Conservation (phyloP, 1,140 invertebrate genomes). For the Drosophila hydei region DNA sequence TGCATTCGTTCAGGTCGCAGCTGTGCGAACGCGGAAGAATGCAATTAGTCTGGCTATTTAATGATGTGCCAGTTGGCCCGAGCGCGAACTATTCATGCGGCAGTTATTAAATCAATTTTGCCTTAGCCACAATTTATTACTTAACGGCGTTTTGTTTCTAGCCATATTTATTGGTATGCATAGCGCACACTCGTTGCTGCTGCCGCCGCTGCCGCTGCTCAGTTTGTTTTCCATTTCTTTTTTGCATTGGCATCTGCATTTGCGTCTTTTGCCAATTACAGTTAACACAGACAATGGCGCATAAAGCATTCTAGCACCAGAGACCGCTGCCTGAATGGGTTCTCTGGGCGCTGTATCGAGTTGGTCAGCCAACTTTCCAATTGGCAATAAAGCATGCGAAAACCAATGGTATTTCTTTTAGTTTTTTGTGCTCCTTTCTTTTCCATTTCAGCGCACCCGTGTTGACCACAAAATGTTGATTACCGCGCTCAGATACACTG, state of each 20-base stretch:
- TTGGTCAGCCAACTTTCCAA: constrained; percentile 74
- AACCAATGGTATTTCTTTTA: constrained; percentile 69
- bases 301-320: constrained; percentile 79
- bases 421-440: constrained; percentile 29
- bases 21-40: constrained; percentile 65
- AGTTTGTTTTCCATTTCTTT: constrained; percentile 1
- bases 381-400: constrained; percentile 80
- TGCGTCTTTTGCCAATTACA: constrained; percentile 64
- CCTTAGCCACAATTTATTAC: constrained; percentile 62
- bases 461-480: constrained; percentile 81
- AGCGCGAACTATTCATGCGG: neutral
- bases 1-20: constrained; percentile 23
- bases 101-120: constrained; percentile 78
- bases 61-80: constrained; percentile 43
- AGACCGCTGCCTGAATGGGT: constrained; percentile 53
- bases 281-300: constrained; percentile 69
- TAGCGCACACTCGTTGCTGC: constrained; percentile 15
- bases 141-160: constrained; percentile 52
- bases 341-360: constrained; percentile 41
- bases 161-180: constrained; percentile 73
- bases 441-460: constrained; percentile 30
- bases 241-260: constrained; percentile 22
- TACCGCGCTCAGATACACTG: constrained; percentile 61
- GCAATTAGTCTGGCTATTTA: constrained; percentile 66
- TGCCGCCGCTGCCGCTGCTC: neutral